Conservation (phyloP, 1,140 invertebrate species). For the Bombus balteatus region DNA sequence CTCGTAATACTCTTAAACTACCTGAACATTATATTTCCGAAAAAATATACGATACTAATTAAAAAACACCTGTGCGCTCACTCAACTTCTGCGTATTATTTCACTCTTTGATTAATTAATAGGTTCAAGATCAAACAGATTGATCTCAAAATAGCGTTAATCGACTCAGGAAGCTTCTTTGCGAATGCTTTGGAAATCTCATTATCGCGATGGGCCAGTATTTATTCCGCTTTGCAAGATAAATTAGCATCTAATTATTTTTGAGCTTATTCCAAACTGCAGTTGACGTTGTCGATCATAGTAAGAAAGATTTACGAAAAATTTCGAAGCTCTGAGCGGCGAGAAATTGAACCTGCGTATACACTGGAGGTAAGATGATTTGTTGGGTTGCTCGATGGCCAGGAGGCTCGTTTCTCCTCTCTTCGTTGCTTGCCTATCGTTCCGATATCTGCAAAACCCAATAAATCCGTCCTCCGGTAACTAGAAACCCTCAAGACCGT, state of each 20-base stretch:
- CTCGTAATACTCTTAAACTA: too few relatives aligned
- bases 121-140: background rate
- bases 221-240: background rate
- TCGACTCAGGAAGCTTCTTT: background rate
- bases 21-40: too few relatives aligned
- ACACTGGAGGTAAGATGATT: constrained; percentile 39
- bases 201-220: background rate
- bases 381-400: constrained; percentile 37
- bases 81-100: too few relatives aligned
- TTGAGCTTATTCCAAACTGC: background rate
- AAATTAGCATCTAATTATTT: background rate
- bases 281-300: background rate
- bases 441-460: constrained; percentile 51
- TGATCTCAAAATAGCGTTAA: background rate
- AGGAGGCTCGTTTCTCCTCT: constrained; percentile 27
- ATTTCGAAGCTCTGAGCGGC: background rate
- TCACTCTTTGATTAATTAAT: background rate
- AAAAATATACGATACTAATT: too few relatives aligned
- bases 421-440: background rate
- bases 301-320: background rate
- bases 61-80: too few relatives aligned
- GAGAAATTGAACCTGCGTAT: background rate
- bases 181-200: background rate
- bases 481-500: constrained; percentile 43
- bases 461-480: constrained; percentile 57